Evolutionary conservation across 1,140 invertebrate species (phyloP).

Genomic region (Bombus pyrosoma): DNA sequence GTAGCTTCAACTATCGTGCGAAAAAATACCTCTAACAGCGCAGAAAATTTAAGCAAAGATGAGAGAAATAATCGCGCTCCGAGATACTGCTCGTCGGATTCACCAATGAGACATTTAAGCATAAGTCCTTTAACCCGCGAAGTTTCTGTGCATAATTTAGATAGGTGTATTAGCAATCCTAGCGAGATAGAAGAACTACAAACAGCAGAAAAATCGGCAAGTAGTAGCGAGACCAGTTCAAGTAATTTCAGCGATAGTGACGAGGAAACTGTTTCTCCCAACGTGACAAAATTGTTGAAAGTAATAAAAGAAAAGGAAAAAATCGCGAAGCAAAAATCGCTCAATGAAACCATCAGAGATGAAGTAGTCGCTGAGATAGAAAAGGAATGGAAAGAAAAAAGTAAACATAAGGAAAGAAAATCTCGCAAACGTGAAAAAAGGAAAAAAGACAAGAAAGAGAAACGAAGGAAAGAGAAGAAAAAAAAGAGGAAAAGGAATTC

Average conservation of each 20-base stretch:
- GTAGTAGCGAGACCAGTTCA: conserved; percentile 41
- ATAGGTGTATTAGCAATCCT: background rate
- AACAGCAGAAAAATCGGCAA: conserved; percentile 8
- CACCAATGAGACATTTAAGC: conserved; percentile 15
- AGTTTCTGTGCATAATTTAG: background rate
- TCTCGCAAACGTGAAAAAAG: conserved; percentile 69
- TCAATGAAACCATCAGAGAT: conserved; percentile 80
- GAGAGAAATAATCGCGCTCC: background rate
- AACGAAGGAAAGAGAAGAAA: conserved; percentile 57
- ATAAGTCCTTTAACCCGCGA: conserved; percentile 7
- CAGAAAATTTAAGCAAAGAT: conserved; percentile 6
- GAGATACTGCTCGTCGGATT: conserved; percentile 28
- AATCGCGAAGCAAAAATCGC: conserved; percentile 75
- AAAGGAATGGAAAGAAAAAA: conserved; percentile 74
- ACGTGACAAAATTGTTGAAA: conserved; percentile 75
- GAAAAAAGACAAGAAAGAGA: conserved; percentile 69
- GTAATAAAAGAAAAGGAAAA: conserved; percentile 81
- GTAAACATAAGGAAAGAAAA: conserved; percentile 67
- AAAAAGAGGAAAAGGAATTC: conserved; percentile 48
- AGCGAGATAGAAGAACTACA: background rate
- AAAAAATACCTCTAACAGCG: conserved; percentile 1
- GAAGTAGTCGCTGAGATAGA: conserved; percentile 80
- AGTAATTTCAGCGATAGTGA: conserved; percentile 45
- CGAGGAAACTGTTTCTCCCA: conserved; percentile 50
- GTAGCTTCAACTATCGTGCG: background rate